Conservation (phyloP, 2,797 vertebrate genomes). For the Channallabes apus region DNA sequence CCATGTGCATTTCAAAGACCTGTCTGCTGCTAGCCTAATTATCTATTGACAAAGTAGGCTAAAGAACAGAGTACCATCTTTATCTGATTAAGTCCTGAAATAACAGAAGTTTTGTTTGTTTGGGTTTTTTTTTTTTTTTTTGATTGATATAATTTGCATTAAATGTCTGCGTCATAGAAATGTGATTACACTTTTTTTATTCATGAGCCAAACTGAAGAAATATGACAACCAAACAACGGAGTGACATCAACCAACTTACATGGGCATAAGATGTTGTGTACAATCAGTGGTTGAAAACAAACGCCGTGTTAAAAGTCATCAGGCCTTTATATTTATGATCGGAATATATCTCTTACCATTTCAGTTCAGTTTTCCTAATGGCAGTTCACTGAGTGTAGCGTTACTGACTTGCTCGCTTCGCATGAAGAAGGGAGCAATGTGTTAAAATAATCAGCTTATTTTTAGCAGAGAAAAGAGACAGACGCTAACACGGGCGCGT, state of each 20-base stretch:
- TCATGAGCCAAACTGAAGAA: constrained; percentile 51
- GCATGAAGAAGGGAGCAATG: constrained; percentile 21
- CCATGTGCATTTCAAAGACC: constrained; percentile 20
- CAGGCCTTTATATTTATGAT: constrained; percentile 15
- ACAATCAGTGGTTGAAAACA: constrained; percentile 44
- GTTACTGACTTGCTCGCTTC: constrained; percentile 26
- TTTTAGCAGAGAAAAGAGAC: constrained; percentile 22
- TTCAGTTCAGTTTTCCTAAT: constrained; percentile 25
- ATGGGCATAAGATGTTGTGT: constrained; percentile 33
- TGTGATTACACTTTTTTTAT: constrained; percentile 58
- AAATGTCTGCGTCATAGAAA: constrained; percentile 42
- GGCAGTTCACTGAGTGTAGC: constrained; percentile 35
- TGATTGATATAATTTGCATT: constrained; percentile 6
- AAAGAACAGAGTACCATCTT: constrained; percentile 31
- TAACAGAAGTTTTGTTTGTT: neutral
- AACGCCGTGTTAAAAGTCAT: constrained; percentile 12
- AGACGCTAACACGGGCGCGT: neutral
- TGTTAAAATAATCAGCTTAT: constrained; percentile 20
- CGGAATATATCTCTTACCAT: constrained; percentile 40
- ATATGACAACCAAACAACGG: constrained; percentile 50
- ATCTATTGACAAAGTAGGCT: constrained; percentile 40
- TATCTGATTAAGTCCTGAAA: neutral
- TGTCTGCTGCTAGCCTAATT: constrained; percentile 5
- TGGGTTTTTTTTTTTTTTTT: neutral
- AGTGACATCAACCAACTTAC: constrained; percentile 52